Evolutionary conservation across 2,888 invertebrate genomes (phyloP), one percentile per base, ranked within the genome.

Genomic region (Helicoverpa assulta): DNA sequence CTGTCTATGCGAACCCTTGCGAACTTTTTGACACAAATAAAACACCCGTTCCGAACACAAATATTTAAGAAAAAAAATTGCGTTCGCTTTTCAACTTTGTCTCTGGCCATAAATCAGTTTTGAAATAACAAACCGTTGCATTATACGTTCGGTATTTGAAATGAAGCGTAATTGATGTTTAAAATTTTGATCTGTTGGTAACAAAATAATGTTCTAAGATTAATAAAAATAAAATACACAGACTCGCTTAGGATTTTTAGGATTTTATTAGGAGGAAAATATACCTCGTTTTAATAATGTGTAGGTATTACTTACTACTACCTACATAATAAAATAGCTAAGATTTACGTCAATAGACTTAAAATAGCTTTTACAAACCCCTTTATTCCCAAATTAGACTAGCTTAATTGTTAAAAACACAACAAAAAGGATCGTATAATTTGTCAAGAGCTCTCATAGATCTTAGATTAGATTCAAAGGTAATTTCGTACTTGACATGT

Each of bases 41-140:
- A 95, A 95, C 95, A 95, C 94, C 95, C 95, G 95, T 92, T 91
- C 85, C 79, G 73, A 93, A 93, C 90, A 94, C 95, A 95, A 95
- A 95, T 95, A 95, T 94, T 93, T 89, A 89, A 93, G 89, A 93
- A 92, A 93, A 93, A 92, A 92, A 89, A 70, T 81, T 72, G 71
- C 85, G 82, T 86, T 86, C 88, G 86, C 86, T 93, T 93, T 94
- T 91, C 85, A 91, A 93, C 89, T 92, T 92, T 94, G 92, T 93
- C 91, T 91, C 91, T 92, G 86, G 91, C 83, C 92, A 95, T 95
- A 95, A 95, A 95, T 95, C 95, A 95, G 90, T 90, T 91, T 85
- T 73, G 81, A 91, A 93, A 90, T 92, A 94, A 93, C 93, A 94
- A 91, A 90, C 89, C 86, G 88, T 89, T 90, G 87, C 87, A 82